Percentiles rank a stretch among this genome's conserved stretches.
Evolutionary conservation across 2,888 invertebrate genomes (phyloP).

Genomic region (Caenorhabditis becei): DNA sequence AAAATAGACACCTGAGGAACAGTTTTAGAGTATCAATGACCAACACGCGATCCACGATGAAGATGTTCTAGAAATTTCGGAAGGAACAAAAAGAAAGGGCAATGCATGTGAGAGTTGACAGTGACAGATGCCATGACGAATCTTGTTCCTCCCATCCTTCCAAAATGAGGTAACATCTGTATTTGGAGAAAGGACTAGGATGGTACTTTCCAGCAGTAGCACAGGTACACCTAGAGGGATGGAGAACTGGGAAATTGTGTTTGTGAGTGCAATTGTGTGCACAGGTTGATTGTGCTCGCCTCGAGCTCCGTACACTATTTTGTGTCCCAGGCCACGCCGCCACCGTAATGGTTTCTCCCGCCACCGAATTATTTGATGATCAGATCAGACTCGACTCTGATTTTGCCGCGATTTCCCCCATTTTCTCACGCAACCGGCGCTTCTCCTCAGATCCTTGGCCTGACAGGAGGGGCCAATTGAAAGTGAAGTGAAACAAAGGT

Average conservation of each 20-base stretch:
- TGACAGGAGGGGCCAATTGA: too few species aligned
- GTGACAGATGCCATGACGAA: slow-evolving; percentile 29
- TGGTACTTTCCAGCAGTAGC: background rate
- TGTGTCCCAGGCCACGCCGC: slow-evolving; percentile 35
- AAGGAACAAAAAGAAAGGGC: slow-evolving; percentile 25
- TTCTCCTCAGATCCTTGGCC: too few species aligned
- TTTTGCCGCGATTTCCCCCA: slow-evolving; percentile 1
- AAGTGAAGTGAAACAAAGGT: slow-evolving; percentile 33
- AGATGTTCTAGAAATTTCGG: slow-evolving; percentile 33
- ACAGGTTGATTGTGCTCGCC: slow-evolving; percentile 56
- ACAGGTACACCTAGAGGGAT: slow-evolving; percentile 15
- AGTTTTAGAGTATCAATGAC: slow-evolving; percentile 26
- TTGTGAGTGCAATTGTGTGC: slow-evolving; percentile 54
- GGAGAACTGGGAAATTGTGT: slow-evolving; percentile 21
- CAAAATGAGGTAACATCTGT: slow-evolving; percentile 18
- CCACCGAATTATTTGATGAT: slow-evolving; percentile 36
- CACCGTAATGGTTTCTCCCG: slow-evolving; percentile 40
- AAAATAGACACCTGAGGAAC: slow-evolving; percentile 20
- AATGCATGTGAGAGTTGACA: slow-evolving; percentile 53
- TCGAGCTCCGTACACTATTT: slow-evolving; percentile 47
- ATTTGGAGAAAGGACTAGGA: slow-evolving; percentile 10
- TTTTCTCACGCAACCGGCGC: slow-evolving; percentile 13
- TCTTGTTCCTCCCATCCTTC: background rate
- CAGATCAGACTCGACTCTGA: slow-evolving; percentile 23
- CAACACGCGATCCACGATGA: background rate